phyloP scores from a whole-genome alignment of 2,888 invertebrate species.

The Conops quadrifasciatus region DNA sequence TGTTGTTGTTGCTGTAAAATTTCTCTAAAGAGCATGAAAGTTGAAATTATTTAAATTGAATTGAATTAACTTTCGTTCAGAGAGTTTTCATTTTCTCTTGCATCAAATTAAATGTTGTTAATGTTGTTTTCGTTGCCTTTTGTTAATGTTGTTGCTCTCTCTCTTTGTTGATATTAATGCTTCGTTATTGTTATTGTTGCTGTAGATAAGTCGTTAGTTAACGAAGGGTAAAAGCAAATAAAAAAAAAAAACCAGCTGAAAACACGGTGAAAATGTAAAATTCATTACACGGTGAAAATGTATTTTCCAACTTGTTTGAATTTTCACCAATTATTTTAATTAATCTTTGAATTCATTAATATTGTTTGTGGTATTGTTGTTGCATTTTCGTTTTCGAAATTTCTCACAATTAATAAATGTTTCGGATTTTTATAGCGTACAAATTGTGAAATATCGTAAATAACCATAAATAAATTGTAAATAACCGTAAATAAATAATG shows the following conservation, averaged over 20 bases:
- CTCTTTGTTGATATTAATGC: constrained; percentile 29
- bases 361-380: not conserved
- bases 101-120: constrained; percentile 46
- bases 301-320: not conserved
- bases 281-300: constrained; percentile 18
- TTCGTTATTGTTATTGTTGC: constrained; percentile 9
- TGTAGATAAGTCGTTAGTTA: not conserved
- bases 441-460: too few species aligned
- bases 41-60: constrained; percentile 61
- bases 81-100: constrained; percentile 45
- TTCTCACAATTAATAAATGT: not conserved
- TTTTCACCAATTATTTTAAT: constrained; percentile 25
- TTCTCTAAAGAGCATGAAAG: constrained; percentile 48
- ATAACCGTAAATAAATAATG: too few species aligned
- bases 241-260: not conserved
- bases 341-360: not conserved
- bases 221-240: constrained; percentile 21
- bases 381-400: not conserved
- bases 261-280: not conserved
- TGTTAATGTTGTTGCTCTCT: constrained; percentile 20
- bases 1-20: constrained; percentile 12
- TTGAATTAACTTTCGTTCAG: constrained; percentile 51
- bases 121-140: constrained; percentile 41
- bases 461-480: too few species aligned
- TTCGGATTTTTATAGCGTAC: too few species aligned